Evolutionary conservation across 2,888 invertebrate genomes (phyloP), one percentile per base, ranked within the genome.

Genomic region (Diarsia mendica): DNA sequence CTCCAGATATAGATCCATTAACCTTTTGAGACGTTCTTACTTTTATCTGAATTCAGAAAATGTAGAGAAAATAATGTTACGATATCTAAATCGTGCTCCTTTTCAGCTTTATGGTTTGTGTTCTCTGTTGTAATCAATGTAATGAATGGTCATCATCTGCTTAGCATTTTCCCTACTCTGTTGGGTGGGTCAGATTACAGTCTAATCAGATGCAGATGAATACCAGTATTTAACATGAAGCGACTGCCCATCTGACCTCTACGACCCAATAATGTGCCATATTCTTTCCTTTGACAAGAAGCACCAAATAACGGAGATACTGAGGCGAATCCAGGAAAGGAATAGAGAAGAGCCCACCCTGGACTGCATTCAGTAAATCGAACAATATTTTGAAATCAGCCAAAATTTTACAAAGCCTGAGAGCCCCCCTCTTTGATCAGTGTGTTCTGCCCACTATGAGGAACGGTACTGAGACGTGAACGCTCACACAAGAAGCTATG

Each of bases 1-100:
- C 46, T 72, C 61, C 58, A 44, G 66, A 73, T 61, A 67, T 72
- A 72, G 39, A 61, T n/a, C 28, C 23, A 64, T 72, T 68, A 66
- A 61, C 51, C 13, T 48, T 55, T 60, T 33, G 3, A 39, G 64
- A 63, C 6, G 53, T 33, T 28, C 28, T 28, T 28, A 28, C 28
- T 28, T 28, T 28, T 2, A 28, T 28, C 28, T 28, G 28, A 28
- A 28, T 28, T 28, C 6, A 13, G n/a, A 63, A 63, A 39, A 39
- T 61, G 33, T n/a, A 13, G 23, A 55, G 3, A 28, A 58, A 28
- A 58, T 58, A 58, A 28, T 13, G 0, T 55, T 23, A 2, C 13
- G 6, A 23, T 23, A 13, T 55, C 55, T 23, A 13, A 23, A 55
- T 23, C 23, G n/a, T n/a, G n/a, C 3, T 53, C 55, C 13, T 55